Base-by-base conservation (phyloP, 2,888 invertebrate genomes). In the Philaethria dido region DNA sequence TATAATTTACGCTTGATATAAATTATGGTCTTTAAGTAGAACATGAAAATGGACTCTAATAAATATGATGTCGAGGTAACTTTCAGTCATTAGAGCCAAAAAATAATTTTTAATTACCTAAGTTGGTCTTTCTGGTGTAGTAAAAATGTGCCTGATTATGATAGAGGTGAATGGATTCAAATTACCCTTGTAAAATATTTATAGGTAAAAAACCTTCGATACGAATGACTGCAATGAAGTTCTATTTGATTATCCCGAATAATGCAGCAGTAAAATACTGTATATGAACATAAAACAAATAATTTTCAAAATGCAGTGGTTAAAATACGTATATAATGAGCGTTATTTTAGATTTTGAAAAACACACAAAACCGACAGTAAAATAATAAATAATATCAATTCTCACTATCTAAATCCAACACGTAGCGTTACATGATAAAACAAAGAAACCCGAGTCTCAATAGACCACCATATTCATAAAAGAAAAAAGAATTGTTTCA, bases 371-470 rank as follows among this genome's bases (percentile, higher is more conserved):
- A 52, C 16, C 50, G n/a, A 25, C 25, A 14, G 9, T 9, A 25
- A 9, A 29, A n/a, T 50, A 50, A 16, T 33, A 52, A 52, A 52
- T 52, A 52, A 52, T 29, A 29, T 29, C 16, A 25, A 50, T n/a
- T 16, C n/a, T 9, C 50, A 16, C 14, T n/a, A 33, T 29, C 29
- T 25, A 8, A 11, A 52, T 29, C 16, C 29, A 29, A 11, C 52
- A 52, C 29, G 52, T 52, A 29, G 13, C 22, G 36, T 18, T 36
- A 13, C 5, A 25, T 29, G 16, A 14, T 60, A 44, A 47, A 47
- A 60, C 60, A 60, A 60, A 60, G 57, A 42, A 60, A 33, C 25
- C 42, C 14, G 42, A 57, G 22, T 11, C 59, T 45, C 60, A 45
- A 60, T 60, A 60, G 45, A 44, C 14, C 13, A 52, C 29, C 29